phyloP scores from a whole-genome alignment of 2,113 vertebrate genomes.

The Rhineura floridana region DNA sequence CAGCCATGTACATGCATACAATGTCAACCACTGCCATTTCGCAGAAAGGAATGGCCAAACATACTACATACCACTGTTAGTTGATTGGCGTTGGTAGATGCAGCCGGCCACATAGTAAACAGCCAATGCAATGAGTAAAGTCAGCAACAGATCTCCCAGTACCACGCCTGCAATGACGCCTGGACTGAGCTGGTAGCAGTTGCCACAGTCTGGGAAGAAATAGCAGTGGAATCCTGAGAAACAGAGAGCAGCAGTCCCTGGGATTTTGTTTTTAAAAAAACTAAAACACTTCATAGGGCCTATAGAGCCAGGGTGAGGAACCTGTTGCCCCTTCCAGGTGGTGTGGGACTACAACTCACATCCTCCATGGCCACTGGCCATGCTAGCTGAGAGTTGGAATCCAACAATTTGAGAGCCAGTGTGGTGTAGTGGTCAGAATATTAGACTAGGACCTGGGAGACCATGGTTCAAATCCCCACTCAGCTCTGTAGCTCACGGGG shows the following conservation, averaged over 20 bases:
- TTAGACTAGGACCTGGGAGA: too few species aligned
- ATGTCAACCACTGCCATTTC: background rate
- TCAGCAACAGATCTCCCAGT: slow-evolving; percentile 75
- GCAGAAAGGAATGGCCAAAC: background rate
- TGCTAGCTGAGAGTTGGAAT: too few species aligned
- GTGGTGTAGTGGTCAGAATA: too few species aligned
- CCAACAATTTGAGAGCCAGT: too few species aligned
- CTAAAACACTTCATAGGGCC: background rate
- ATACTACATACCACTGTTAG: background rate
- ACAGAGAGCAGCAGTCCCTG: too few species aligned
- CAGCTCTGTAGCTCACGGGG: too few species aligned
- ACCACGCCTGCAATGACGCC: slow-evolving; percentile 68
- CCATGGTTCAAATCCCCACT: too few species aligned
- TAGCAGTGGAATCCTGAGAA: background rate
- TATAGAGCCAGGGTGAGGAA: too few species aligned
- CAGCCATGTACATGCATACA: background rate
- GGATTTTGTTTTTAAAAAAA: too few species aligned
- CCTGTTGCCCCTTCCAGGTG: too few species aligned
- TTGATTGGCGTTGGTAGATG: slow-evolving; percentile 47
- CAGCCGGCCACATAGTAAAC: slow-evolving; percentile 71
- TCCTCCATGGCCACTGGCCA: too few species aligned
- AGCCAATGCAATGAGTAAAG: slow-evolving; percentile 71
- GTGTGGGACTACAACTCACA: too few species aligned
- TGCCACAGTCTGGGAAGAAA: slow-evolving; percentile 65
- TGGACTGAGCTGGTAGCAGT: slow-evolving; percentile 72